Evolutionary conservation across 2,113 vertebrate genomes (phyloP), one percentile per base, ranked within the genome.

Genomic region (Deroptyus accipitrinus): DNA sequence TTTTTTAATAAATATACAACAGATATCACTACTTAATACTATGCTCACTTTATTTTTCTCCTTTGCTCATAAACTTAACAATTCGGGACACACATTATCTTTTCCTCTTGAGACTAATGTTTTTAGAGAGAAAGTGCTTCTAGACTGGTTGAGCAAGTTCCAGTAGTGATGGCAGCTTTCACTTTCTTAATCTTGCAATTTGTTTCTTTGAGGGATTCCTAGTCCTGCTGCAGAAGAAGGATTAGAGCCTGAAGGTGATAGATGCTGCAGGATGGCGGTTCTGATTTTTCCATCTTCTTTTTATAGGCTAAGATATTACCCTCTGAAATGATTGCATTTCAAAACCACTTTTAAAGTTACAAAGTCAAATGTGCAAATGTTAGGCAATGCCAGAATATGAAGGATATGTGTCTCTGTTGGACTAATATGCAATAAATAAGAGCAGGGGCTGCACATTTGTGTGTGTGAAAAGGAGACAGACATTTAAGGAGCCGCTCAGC

Each of bases 21-120:
- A 59, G 33, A 11, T 9, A 39, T 44, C 19, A 8, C 12, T 68
- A 6, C 3, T 61, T 54, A 68, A 73, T 11, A 23, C 14, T 5
- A 1, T 0, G 0, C 5, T 76, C 19, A n/a, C 28, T 17, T n/a
- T 0, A 0, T 72, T 82, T 90, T 68, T 48, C 31, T n/a, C 4
- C 62, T 61, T 48, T 16, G 18, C 74, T 54, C 67, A 37, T 44
- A 54, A 44, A 59, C 7, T 4, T n/a, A 41, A 37, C 22, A 17
- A 8, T 74, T 79, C 9, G 24, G 33, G 23, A 27, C 37, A 22
- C 37, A 20, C 3, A 4, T n/a, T 30, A 7, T 27, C 86, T 86
- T 84, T 84, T 44, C n/a, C 49, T 35, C 39, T 37, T 25, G 57
- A 81, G 57, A 25, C 2, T 62, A 24, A 70, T 35, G 16, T 37